Conservation (phyloP, 2,113 vertebrate species). For the Pterocles burchelli region DNA sequence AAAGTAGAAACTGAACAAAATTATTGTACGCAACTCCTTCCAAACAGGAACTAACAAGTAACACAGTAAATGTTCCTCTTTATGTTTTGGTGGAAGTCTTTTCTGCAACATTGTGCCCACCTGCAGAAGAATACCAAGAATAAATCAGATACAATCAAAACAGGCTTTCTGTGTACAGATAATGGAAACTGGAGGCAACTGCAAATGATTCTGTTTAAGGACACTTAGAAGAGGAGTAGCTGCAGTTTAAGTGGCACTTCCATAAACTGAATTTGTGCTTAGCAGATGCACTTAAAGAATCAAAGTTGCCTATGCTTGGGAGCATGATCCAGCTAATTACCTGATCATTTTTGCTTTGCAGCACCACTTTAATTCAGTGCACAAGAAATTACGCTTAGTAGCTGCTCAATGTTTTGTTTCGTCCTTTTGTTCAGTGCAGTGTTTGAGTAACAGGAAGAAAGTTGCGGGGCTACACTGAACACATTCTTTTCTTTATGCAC, state of each 20-base stretch:
- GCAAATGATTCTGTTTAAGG: background rate
- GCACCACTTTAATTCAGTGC: background rate
- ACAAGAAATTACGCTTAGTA: background rate
- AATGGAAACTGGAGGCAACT: background rate
- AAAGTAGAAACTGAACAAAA: background rate
- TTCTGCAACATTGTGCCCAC: background rate
- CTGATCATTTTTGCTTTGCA: background rate
- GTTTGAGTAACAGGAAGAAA: background rate
- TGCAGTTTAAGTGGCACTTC: background rate
- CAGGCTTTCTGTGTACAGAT: background rate
- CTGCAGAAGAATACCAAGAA: background rate
- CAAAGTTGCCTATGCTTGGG: background rate
- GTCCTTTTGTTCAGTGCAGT: background rate
- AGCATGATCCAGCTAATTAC: background rate
- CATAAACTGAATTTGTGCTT: background rate
- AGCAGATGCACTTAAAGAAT: background rate
- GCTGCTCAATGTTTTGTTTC: background rate
- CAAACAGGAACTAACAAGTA: background rate
- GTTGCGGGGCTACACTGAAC: fast-evolving
- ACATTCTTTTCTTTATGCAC: background rate
- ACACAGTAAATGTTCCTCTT: background rate
- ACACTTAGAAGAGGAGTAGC: background rate
- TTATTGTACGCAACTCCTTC: background rate
- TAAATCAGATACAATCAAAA: background rate
- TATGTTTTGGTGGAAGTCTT: background rate